A percentile compares a stretch with the other conserved stretches of the same genome.
Evolutionary conservation across 1,140 invertebrate genomes (phyloP).

Genomic region (Lepidostoma basale): DNA sequence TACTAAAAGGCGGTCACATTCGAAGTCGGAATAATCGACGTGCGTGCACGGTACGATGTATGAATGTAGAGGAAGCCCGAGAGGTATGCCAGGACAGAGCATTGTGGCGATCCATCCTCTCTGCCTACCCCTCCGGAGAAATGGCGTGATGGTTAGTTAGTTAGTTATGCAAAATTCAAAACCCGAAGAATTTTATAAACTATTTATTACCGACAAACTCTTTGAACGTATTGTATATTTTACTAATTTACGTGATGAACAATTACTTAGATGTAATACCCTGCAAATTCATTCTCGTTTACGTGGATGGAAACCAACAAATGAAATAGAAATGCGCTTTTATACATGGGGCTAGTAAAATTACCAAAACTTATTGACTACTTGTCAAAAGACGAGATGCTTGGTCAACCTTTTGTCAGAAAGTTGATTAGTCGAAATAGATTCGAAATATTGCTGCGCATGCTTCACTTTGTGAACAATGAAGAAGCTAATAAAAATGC

Average conservation of each 20-base stretch:
- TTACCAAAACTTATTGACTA: conserved; percentile 39
- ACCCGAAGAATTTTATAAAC: conserved; percentile 24
- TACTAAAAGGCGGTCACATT: too few relatives aligned
- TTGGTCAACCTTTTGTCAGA: conserved; percentile 18
- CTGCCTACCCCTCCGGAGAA: too few relatives aligned
- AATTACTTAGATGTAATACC: conserved; percentile 6
- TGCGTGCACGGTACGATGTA: too few relatives aligned
- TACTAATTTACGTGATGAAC: conserved; percentile 10
- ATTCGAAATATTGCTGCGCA: conserved; percentile 48
- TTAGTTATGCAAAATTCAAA: too few relatives aligned
- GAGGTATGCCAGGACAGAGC: too few relatives aligned
- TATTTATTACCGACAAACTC: conserved; percentile 28
- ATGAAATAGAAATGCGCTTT: conserved; percentile 7
- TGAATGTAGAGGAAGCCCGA: too few relatives aligned
- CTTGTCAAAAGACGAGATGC: too few relatives aligned
- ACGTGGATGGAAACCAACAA: conserved; percentile 11
- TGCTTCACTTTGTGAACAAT: conserved; percentile 48
- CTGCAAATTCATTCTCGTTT: too few relatives aligned
- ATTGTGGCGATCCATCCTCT: too few relatives aligned
- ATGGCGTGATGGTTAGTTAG: too few relatives aligned
- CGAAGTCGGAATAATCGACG: too few relatives aligned
- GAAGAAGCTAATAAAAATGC: too few relatives aligned
- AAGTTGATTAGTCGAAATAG: conserved; percentile 48
- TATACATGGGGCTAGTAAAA: conserved; percentile 5
- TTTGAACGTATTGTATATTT: conserved; percentile 28